Evolutionary conservation across 2,113 vertebrate genomes (phyloP).

Genomic region (Grantiella picta): DNA sequence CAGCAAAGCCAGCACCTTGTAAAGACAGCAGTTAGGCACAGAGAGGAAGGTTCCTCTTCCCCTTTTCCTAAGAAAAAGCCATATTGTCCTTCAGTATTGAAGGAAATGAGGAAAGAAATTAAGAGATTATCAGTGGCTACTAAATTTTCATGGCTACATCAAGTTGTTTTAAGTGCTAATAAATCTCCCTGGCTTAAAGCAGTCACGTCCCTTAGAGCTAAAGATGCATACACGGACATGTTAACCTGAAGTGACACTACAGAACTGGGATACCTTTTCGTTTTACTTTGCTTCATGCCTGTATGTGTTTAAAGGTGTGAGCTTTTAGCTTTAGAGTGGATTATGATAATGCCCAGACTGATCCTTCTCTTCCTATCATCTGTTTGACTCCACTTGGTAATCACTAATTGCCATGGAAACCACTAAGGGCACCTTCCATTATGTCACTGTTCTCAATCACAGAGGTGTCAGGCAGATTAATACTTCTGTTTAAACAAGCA

Average conservation of each 20-base stretch:
- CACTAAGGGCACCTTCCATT: neutral
- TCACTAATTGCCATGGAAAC: neutral
- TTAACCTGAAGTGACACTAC: neutral
- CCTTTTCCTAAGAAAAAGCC: neutral
- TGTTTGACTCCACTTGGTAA: neutral
- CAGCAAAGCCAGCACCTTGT: neutral
- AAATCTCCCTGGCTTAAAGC: neutral
- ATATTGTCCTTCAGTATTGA: neutral
- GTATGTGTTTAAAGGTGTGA: neutral
- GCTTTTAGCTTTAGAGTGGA: neutral
- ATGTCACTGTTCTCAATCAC: neutral
- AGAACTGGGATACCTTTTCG: neutral
- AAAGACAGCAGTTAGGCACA: neutral
- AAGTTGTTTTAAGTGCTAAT: neutral
- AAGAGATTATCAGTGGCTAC: neutral
- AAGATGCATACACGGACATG: neutral
- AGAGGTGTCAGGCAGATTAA: neutral
- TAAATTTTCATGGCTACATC: neutral
- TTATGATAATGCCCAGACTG: neutral
- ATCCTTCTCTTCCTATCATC: neutral
- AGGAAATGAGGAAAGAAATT: neutral
- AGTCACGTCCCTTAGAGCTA: neutral
- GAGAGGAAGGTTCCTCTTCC: neutral
- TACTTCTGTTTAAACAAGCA: neutral
- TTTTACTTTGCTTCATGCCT: neutral